Conservation (phyloP, 2,888 invertebrate genomes). For the Chorisops tibialis region DNA sequence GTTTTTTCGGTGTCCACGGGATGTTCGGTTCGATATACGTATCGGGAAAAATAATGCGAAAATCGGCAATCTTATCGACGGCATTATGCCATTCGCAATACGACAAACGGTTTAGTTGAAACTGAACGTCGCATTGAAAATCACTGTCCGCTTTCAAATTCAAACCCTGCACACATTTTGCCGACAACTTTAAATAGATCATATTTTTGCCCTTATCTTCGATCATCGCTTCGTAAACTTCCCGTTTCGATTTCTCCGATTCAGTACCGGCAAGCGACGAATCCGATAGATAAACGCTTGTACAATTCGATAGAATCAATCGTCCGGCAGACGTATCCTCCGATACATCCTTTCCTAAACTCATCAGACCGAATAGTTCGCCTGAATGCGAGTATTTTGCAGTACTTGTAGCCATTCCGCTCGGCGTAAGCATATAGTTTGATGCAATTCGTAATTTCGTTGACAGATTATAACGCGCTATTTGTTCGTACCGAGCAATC, state of each 20-base stretch:
- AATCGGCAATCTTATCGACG: constrained; percentile 69
- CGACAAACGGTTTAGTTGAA: constrained; percentile 74
- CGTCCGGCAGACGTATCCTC: constrained; percentile 80
- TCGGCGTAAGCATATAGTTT: constrained; percentile 67
- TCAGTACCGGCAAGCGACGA: constrained; percentile 39
- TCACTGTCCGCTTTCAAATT: constrained; percentile 62
- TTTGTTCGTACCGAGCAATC: constrained; percentile 67
- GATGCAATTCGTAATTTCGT: constrained; percentile 61
- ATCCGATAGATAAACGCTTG: constrained; percentile 61
- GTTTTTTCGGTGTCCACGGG: constrained; percentile 66
- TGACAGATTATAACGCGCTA: constrained; percentile 66
- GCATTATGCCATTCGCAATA: constrained; percentile 84
- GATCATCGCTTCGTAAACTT: constrained; percentile 71
- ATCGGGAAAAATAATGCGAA: constrained; percentile 70
- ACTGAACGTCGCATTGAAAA: constrained; percentile 70
- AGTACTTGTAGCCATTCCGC: constrained; percentile 65
- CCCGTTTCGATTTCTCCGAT: constrained; percentile 43
- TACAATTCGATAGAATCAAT: constrained; percentile 72
- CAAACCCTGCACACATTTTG: constrained; percentile 62
- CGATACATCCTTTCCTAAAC: constrained; percentile 68
- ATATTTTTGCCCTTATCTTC: constrained; percentile 77
- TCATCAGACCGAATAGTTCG: constrained; percentile 72
- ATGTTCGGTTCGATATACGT: constrained; percentile 61
- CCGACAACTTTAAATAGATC: constrained; percentile 70
- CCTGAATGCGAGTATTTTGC: constrained; percentile 74